phyloP scores from a whole-genome alignment of 2,888 invertebrate genomes.

The Ecdyonurus torrentis region DNA sequence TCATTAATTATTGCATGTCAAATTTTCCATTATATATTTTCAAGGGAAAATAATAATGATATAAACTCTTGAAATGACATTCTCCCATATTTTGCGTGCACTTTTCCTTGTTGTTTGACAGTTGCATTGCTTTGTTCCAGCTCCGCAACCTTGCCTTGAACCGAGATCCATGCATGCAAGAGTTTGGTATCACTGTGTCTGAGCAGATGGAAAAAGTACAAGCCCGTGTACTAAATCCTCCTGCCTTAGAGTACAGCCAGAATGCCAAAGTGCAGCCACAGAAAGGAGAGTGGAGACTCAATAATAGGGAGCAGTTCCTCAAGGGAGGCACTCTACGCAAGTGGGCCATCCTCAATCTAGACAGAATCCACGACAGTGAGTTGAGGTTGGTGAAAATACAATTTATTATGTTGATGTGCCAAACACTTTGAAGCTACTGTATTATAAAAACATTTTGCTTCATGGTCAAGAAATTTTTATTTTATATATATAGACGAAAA shows the following conservation, averaged over 20 bases:
- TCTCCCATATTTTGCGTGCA: too few relatives aligned
- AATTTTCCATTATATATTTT: too few relatives aligned
- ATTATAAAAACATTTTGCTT: too few relatives aligned
- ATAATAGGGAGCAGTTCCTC: conserved; percentile 16
- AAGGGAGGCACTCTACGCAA: conserved; percentile 16
- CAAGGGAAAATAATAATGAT: too few relatives aligned
- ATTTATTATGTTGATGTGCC: too few relatives aligned
- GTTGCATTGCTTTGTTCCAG: conserved; percentile 14
- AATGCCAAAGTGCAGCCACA: conserved; percentile 15
- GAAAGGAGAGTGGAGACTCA: conserved; percentile 30
- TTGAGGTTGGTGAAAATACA: too few relatives aligned
- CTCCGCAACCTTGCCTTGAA: conserved; percentile 23
- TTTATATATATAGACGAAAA: too few relatives aligned
- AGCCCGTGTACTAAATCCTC: conserved; percentile 65
- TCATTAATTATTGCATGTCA: too few relatives aligned
- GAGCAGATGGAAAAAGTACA: conserved; percentile 54
- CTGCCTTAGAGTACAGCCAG: conserved; percentile 47
- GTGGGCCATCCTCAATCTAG: conserved; percentile 33
- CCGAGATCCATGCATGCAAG: conserved; percentile 38
- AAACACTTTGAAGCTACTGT: too few relatives aligned
- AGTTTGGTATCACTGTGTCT: conserved; percentile 67
- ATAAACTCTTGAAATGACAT: not conserved
- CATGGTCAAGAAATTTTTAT: too few relatives aligned
- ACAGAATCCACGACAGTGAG: too few relatives aligned
- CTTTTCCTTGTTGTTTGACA: too few relatives aligned